Base-by-base conservation (phyloP, 2,797 vertebrate genomes). In the Eidolon dupreanum region DNA sequence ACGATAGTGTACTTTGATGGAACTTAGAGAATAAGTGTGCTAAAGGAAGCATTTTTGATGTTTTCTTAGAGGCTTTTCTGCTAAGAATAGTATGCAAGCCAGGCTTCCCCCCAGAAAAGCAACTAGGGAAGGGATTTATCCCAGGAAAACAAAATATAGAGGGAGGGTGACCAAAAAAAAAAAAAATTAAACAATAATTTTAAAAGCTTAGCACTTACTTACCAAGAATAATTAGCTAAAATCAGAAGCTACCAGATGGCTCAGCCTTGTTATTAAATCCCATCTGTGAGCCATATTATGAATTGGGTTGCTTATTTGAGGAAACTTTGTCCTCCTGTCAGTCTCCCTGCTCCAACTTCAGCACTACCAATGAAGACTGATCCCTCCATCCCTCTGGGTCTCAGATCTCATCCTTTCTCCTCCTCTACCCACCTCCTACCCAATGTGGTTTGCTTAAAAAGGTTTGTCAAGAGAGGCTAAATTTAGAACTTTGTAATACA, bases 221-320 rank as follows among this genome's bases (percentile, higher is more conserved):
- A 96, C 51, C 73, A 87, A 92, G 96, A 96, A 86, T 97, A 97
- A 96, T 97, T 95, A 98, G 92, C 86, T 94, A 96, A 96, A 95
- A 88, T 88, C 88, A 92, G 95, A 95, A 95, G 96, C 95, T 85
- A 86, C 66, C 95, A 96, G 97, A 95, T 93, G 96, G 96, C 68
- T 53, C 51, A 71, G 87, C 33, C 36, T 57, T 96, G 66, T 93
- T 90, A 94, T 94, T 94, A 93, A 92, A 94, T 31, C 20, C 84
- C 96, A 95, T 94, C 89, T 96, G 97, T 22, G 75, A 90, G 61
- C 81, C 91, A 65, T 77, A 57, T 79, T 95, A 83, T 24, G 51
- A 90, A 43, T 19, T 38, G 22, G 73, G 41, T 61, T 94, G 85
- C 68, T 94, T 65, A 79, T 93, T 66, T 61, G 79, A 73, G 16